phyloP scores from a whole-genome alignment of 2,113 vertebrate species.

The Origma solitaria region DNA sequence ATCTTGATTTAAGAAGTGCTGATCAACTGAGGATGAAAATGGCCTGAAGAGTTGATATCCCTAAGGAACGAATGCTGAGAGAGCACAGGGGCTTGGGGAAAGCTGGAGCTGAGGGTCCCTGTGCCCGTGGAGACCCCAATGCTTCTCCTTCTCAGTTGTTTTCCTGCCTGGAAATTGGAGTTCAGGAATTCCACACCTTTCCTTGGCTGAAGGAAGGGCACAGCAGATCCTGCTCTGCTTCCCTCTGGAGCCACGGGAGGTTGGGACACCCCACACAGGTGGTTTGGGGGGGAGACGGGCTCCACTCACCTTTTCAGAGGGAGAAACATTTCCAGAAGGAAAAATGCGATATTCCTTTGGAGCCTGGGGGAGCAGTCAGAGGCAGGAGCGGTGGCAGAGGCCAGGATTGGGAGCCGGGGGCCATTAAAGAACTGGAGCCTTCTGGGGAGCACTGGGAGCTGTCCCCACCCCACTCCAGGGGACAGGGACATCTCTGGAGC shows the following conservation, averaged over 20 bases:
- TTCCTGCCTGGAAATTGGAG: neutral
- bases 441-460: neutral
- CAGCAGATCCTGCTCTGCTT: neutral
- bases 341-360: neutral
- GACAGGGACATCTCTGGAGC: neutral
- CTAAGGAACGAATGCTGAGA: neutral
- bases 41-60: neutral
- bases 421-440: neutral
- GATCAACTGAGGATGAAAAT: neutral
- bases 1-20: neutral
- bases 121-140: fast-evolving
- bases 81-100: neutral
- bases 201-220: neutral
- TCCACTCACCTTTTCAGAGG: neutral
- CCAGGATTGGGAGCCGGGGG: neutral
- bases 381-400: neutral
- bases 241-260: neutral
- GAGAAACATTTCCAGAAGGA: neutral
- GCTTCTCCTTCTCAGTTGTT: neutral
- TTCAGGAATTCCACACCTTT: neutral
- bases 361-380: neutral
- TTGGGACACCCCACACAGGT: fast-evolving
- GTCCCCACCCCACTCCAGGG: neutral
- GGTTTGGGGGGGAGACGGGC: fast-evolving
- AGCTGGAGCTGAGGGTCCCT: neutral